Conservation (phyloP, 2,797 vertebrate species). For the Darevskia nairensis region DNA sequence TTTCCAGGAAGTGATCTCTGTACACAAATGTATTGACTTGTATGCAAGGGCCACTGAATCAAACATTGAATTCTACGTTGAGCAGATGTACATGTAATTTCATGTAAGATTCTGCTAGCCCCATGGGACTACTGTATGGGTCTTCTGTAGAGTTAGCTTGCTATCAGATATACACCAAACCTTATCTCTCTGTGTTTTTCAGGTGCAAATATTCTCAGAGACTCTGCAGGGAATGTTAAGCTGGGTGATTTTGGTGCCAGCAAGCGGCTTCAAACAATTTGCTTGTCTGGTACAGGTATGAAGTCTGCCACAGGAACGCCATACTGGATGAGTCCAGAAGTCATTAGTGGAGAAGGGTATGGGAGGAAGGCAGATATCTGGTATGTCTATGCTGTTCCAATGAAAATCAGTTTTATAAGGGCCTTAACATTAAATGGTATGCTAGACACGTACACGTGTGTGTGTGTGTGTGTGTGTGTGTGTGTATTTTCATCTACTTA, state of each 20-base stretch:
- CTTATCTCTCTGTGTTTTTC: conserved; percentile 34
- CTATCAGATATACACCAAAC: neutral
- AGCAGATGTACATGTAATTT: neutral
- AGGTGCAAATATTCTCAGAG: conserved; percentile 97
- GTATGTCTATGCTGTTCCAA: conserved; percentile 76
- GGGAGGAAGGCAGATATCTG: conserved; percentile 98
- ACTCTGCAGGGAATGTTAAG: conserved; percentile 96
- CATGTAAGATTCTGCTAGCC: neutral
- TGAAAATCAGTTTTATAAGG: neutral
- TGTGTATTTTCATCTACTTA: neutral
- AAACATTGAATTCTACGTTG: neutral
- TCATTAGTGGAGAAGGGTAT: conserved; percentile 99
- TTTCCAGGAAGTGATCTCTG: neutral
- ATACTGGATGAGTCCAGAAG: conserved; percentile 99
- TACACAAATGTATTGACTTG: neutral
- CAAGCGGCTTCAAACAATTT: conserved; percentile 96
- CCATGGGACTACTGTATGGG: neutral
- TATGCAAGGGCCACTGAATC: neutral
- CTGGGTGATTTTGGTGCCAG: conserved; percentile 98
- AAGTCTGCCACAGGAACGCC: conserved; percentile 98
- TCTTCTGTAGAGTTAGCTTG: neutral
- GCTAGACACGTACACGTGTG: neutral
- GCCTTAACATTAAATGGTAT: neutral
- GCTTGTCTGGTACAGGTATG: conserved; percentile 96
- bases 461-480: neutral